Evolutionary conservation across 2,113 vertebrate species (phyloP), one percentile per base, ranked within the genome.

Genomic region (Murina feae): DNA sequence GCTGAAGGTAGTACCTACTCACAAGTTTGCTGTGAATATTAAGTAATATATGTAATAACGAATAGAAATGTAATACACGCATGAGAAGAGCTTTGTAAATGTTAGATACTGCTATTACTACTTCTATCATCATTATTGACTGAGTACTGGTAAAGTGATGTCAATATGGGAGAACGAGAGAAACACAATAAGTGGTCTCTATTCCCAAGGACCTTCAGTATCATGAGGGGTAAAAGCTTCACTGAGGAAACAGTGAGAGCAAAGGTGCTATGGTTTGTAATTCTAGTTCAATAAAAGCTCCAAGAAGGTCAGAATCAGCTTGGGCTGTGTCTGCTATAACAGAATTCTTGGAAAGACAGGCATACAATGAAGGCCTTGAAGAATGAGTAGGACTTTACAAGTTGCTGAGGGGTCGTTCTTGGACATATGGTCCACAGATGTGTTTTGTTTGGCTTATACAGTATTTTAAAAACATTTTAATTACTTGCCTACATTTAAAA

Each of bases 351-450:
- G 47, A 69, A 83, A 63, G 32, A 25, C 69, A 90, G 21, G 37
- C 86, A 30, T 18, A 91, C 44, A 93, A 16, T 6, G 17, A 51
- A 75, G 58, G 25, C 89, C 91, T 91, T 93, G 75, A 89, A 76
- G 53, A 90, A 93, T 65, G 1, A 93, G 17, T 6, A 68, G 49
- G 75, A 71, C 86, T 93, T 88, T 55, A 82, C 39, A 94, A 85
- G 44, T 25, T 81, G 49, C 44, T 37, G 72, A 71, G 60, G 60
- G 82, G 60, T 95, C 18, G 16, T 42, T 39, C 51, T 79, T 90
- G 72, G 68, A 95, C 96, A 96, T 95, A 72, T 96, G 96, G 93
- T 69, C 10, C 21, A 79, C 97, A 97, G 87, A 95, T 96, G 93
- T 90, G 47, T 93, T 96, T 94, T 90, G 75, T 93, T 97, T 96